Evolutionary conservation across 2,113 vertebrate genomes (phyloP).

Genomic region (Thalassoma bifasciatum): DNA sequence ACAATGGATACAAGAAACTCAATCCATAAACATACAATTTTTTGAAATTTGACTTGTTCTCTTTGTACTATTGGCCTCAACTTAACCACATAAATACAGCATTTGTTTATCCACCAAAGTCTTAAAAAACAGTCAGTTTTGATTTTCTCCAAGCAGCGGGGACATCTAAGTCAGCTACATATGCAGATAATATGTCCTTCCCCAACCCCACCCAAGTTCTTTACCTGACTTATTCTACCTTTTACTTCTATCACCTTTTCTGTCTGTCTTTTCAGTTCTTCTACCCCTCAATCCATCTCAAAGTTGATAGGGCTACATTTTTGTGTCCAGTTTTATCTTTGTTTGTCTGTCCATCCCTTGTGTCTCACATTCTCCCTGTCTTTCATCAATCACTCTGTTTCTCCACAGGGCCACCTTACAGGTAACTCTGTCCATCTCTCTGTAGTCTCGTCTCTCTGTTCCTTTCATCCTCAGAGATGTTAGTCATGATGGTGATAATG

Average conservation of each 20-base stretch:
- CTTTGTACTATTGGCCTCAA: background rate
- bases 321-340: constrained; percentile 37
- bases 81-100: background rate
- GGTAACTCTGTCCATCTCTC: constrained; percentile 77
- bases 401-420: constrained; percentile 75
- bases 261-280: background rate
- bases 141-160: constrained; percentile 68
- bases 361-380: constrained; percentile 17
- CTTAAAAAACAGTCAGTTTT: background rate
- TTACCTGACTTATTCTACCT: background rate
- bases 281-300: background rate
- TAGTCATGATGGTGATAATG: constrained; percentile 43
- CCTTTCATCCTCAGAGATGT: constrained; percentile 44
- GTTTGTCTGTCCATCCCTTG: background rate
- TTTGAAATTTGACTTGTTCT: background rate
- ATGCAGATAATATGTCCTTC: constrained; percentile 20
- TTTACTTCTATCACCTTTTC: background rate
- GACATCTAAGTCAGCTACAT: constrained; percentile 29
- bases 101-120: background rate
- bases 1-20: background rate
- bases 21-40: background rate
- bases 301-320: constrained; percentile 38
- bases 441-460: constrained; percentile 48
- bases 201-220: constrained; percentile 11
- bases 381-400: constrained; percentile 56